phyloP scores from a whole-genome alignment of 2,888 invertebrate genomes.

The Chironomus riparius region DNA sequence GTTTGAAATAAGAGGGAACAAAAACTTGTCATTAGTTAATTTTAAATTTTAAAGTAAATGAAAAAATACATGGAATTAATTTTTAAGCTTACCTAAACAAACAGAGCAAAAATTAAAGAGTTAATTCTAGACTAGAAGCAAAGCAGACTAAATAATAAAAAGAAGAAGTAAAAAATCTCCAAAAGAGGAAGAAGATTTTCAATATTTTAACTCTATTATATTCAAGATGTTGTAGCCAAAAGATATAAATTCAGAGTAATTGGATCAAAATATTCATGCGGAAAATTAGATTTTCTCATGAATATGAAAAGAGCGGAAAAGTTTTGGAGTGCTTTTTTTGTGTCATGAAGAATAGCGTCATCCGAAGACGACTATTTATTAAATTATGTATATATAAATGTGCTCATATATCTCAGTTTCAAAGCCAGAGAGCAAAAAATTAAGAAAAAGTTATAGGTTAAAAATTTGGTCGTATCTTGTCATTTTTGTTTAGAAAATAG shows the following conservation, averaged over 20 bases:
- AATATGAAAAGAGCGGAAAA: constrained; percentile 22
- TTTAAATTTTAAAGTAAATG: too few species aligned
- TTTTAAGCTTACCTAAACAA: too few species aligned
- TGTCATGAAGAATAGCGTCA: constrained; percentile 15
- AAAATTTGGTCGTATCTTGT: constrained; percentile 21
- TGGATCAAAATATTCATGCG: constrained; percentile 28
- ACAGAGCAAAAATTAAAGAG: too few species aligned
- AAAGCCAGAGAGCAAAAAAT: background rate
- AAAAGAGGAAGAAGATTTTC: background rate
- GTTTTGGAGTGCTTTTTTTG: constrained; percentile 8
- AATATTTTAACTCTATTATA: constrained; percentile 16
- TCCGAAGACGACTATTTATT: constrained; percentile 19
- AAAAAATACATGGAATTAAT: too few species aligned
- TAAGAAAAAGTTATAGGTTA: background rate
- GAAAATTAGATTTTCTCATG: constrained; percentile 27
- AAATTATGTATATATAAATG: constrained; percentile 1
- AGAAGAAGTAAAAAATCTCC: background rate
- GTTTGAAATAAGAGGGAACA: too few species aligned
- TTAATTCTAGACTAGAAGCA: too few species aligned
- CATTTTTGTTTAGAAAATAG: constrained; percentile 8
- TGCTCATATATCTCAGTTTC: background rate
- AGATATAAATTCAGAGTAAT: constrained; percentile 24
- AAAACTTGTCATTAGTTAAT: too few species aligned
- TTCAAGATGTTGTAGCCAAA: constrained; percentile 20
- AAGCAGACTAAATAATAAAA: too few species aligned